Base-by-base conservation (phyloP, 2,113 vertebrate genomes). In the Stigmatopora nigra region DNA sequence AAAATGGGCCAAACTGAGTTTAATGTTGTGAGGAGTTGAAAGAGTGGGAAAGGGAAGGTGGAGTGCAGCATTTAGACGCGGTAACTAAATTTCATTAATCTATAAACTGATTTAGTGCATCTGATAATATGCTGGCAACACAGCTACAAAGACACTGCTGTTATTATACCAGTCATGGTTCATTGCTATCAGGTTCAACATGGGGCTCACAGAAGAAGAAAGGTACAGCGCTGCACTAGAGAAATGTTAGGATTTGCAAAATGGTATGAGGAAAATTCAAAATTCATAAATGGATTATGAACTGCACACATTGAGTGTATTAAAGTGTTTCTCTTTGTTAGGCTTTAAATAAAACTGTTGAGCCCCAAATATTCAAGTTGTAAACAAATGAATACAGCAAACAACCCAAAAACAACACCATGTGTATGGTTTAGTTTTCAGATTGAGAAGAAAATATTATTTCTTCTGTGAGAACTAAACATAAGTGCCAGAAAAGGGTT, bases 161-260 rank as follows among this genome's bases (percentile, higher is more conserved):
- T 86, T 81, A 88, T 86, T 82, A 79, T 78, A 85, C 87, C 84
- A 79, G 86, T 80, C 84, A 83, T 80, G 86, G 82, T 89, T 89
- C 84, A 84, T 25, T 67, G 74, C 65, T 63, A 70, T 89, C 78
- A 81, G 86, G 84, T 85, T 80, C 84, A 71, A 76, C 77, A 76
- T 56, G 41, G 60, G 74, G 73, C 82, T 78, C 71, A 45, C 46
- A 67, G 48, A 69, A 72, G 63, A 9, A 60, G 76, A 63, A 71
- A 82, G n/a, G n/a, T n/a, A n/a, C n/a, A n/a, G n/a, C n/a, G n/a
- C 80, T 75, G 77, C 41, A 49, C 45, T 67, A 61, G 81, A 69
- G 65, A 59, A 65, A 68, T 63, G 63, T 61, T 63, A 60, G 63
- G 63, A 81, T 78, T 76, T 72, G 25, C 25, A 31, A 31, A 31